phyloP scores from a whole-genome alignment of 2,797 vertebrate genomes.

The Muscicapa comitata region DNA sequence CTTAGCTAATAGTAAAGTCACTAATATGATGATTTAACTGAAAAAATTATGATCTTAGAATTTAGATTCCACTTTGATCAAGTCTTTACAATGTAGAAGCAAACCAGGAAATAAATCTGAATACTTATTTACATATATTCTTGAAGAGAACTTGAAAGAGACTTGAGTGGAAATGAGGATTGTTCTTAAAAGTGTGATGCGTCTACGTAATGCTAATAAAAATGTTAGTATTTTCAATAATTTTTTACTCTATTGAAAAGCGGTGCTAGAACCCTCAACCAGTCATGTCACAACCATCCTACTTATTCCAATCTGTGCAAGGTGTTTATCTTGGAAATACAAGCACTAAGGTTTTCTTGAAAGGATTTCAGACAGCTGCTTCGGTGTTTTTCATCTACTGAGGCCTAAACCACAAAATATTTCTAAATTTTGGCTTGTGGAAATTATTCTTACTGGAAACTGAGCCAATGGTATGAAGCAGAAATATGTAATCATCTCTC shows the following conservation, averaged over 20 bases:
- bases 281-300: background rate
- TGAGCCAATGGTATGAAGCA: background rate
- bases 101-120: background rate
- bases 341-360: constrained; percentile 1
- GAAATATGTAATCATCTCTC: background rate
- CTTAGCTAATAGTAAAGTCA: background rate
- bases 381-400: constrained; percentile 1
- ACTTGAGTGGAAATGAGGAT: background rate
- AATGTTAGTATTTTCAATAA: background rate
- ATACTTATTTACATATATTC: background rate
- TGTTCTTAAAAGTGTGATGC: background rate
- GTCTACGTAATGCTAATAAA: background rate
- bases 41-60: background rate
- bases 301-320: background rate
- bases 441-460: background rate
- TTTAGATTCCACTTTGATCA: background rate
- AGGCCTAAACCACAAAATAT: constrained; percentile 11
- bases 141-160: background rate
- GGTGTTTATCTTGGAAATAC: background rate
- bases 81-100: background rate
- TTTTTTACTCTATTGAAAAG: background rate
- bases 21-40: background rate
- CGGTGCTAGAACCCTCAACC: background rate
- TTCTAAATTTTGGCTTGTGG: background rate
- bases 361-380: background rate